Base-by-base conservation (phyloP, 2,888 invertebrate species). In the Eristalinus sepulchralis region DNA sequence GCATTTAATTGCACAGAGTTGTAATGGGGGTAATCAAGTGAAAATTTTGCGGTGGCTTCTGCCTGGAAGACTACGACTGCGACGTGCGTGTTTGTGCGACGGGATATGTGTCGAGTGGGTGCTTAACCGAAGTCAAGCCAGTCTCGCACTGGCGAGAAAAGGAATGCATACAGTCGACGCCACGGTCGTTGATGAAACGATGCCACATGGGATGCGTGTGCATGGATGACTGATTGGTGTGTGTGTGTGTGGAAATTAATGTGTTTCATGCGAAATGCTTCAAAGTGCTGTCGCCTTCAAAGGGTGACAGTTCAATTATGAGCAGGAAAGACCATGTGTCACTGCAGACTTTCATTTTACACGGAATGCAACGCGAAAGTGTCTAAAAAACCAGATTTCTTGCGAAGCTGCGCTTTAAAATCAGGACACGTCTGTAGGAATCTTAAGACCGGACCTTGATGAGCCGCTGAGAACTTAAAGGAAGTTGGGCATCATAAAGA, bases 1-100 rank as follows among this genome's bases (percentile, higher is more conserved):
- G 85, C 85, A 86, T 86, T 86, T 86, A 86, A 86, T 86, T 86
- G 85, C 78, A 82, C 82, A 47, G 47, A 75, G 39, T 75, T 86
- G 85, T 86, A 82, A 86, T 82, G 82, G 85, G 73, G 85, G 82
- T 86, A 86, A 86, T 86, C 85, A 86, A 86, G 85, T 82, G 82
- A 86, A 86, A 67, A 86, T 86, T 86, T 68, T 82, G 82, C 66
- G 85, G 85, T 82, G 66, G 73, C 78, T 78, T 78, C 82, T 71
- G 76, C 47, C 77, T 64, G 68, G 60, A 60, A 27, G 27, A 27
- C 27, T 2, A 27, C 27, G 5, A 27, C 27, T 2, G 5, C 27
- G 39, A 20, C 34, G 47, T 47, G 17, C 17, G 17, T 20, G 47
- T 47, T 1, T 66, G 55, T n/a, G 39, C 60, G 39, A 5, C 17